A percentile compares a stretch with the other conserved stretches of the same genome.
Conservation (phyloP, 1,140 invertebrate genomes). For the Diorhabda sublineata region DNA sequence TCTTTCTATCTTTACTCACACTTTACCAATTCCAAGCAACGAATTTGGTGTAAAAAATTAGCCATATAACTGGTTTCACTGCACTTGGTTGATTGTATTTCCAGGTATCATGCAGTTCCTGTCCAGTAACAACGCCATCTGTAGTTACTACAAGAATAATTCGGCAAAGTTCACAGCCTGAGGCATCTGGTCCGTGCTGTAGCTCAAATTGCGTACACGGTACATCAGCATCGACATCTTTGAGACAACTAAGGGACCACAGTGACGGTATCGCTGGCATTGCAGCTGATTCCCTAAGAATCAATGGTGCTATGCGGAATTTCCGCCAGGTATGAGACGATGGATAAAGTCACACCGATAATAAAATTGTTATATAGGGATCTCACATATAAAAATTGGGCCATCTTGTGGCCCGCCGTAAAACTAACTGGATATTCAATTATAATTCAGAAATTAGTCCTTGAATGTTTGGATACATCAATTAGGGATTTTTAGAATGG, state of each 20-base stretch:
- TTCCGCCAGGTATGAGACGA: slow-evolving; percentile 81
- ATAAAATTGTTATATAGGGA: background rate
- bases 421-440: background rate
- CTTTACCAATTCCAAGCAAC: slow-evolving; percentile 30
- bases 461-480: too few relatives aligned
- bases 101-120: slow-evolving; percentile 55
- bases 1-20: slow-evolving; percentile 11
- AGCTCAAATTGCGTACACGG: slow-evolving; percentile 53
- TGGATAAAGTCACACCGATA: background rate
- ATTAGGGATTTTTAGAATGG: too few relatives aligned
- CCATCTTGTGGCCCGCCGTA: background rate
- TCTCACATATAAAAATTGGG: background rate
- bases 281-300: slow-evolving; percentile 91
- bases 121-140: slow-evolving; percentile 63
- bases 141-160: slow-evolving; percentile 74
- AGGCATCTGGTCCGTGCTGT: slow-evolving; percentile 67
- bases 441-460: too few relatives aligned
- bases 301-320: slow-evolving; percentile 93
- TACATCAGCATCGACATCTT: slow-evolving; percentile 67
- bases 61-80: slow-evolving; percentile 21
- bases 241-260: slow-evolving; percentile 68
- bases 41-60: slow-evolving; percentile 26
- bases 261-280: slow-evolving; percentile 92
- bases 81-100: slow-evolving; percentile 37
- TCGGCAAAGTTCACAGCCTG: slow-evolving; percentile 86